A percentile compares a stretch with the other conserved stretches of the same genome.
These are phyloP conservation scores for Temnothorax unifasciatus DNA, from an alignment of 2,888 invertebrate species.

Conservation along the genomic window DNA sequence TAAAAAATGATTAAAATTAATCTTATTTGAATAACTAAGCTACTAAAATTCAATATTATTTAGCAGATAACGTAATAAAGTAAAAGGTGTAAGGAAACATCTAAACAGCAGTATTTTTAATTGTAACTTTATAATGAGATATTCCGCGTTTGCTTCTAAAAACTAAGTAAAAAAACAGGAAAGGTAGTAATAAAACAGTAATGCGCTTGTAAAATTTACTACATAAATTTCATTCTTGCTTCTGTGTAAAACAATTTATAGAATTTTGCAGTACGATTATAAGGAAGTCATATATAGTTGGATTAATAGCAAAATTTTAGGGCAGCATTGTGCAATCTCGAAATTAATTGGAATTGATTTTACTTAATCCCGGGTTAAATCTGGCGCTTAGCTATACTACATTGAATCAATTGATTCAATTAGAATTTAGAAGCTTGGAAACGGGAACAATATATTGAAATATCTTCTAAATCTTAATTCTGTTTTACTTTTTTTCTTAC, in stretches of 20 bases:
- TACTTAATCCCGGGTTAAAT: background rate
- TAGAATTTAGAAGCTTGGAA: background rate
- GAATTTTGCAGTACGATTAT: background rate
- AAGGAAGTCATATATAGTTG: background rate
- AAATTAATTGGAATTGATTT: background rate
- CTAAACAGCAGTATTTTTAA: slow-evolving; percentile 1
- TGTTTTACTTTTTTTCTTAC: background rate
- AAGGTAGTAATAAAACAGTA: background rate
- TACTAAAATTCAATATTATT: background rate
- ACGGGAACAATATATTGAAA: background rate
- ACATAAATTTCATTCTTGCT: background rate
- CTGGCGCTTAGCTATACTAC: background rate
- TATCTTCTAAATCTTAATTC: background rate
- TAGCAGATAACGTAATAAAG: background rate
- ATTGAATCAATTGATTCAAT: background rate
- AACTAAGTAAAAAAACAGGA: background rate
- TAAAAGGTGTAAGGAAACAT: background rate
- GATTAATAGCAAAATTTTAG: background rate
- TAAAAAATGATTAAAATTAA: background rate
- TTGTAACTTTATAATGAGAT: slow-evolving; percentile 6
- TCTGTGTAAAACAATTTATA: background rate
- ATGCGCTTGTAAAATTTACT: background rate
- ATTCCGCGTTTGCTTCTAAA: background rate
- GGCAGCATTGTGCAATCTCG: background rate
- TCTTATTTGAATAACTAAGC: background rate